Evolutionary conservation across 1,140 invertebrate genomes (phyloP), one percentile per base, ranked within the genome.

Genomic region (Choristoneura fumiferana): DNA sequence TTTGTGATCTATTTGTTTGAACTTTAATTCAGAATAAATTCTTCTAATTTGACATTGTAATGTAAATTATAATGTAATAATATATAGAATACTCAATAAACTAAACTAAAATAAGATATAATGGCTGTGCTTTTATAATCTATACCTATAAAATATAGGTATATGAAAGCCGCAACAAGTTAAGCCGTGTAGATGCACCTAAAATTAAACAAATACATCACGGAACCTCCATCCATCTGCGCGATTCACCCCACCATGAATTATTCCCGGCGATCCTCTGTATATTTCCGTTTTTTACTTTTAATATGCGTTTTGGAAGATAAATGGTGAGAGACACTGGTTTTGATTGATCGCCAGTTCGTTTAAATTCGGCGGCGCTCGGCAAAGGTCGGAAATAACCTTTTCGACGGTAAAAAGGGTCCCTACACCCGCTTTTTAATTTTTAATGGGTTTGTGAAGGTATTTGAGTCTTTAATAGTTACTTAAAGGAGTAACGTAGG

Each of bases 261-360:
- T 78, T 70, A 76, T 72, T 77, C 72, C 60, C 40, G 58, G 37
- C 17, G n/a, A n/a, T 53, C 43, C 22, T 15, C 61, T 34, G 54
- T 53, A 58, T 64, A 70, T 65, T 65, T 66, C 65, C 57, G 52
- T 52, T 54, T 69, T 70, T 77, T 76, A 66, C 68, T 74, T 76
- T 77, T 81, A 77, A 81, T 81, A 76, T 78, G 73, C 70, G 69
- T 60, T 63, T 59, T 57, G 38, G 70, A 69, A 80, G 77, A 82
- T 82, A 80, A 80, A 82, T 82, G 72, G 70, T 64, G 67, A 60
- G 69, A 78, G 73, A 78, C 77, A 81, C 62, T 64, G 62, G 72
- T 45, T 73, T 68, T 80, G 79, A 82, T 82, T 72, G 77, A 80
- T 82, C 65, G 70, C 54, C 52, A 58, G 12, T 49, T 53, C 62